Evolutionary conservation across 2,888 invertebrate species (phyloP), one percentile per base, ranked within the genome.

Genomic region (Drosophila kuntzei): DNA sequence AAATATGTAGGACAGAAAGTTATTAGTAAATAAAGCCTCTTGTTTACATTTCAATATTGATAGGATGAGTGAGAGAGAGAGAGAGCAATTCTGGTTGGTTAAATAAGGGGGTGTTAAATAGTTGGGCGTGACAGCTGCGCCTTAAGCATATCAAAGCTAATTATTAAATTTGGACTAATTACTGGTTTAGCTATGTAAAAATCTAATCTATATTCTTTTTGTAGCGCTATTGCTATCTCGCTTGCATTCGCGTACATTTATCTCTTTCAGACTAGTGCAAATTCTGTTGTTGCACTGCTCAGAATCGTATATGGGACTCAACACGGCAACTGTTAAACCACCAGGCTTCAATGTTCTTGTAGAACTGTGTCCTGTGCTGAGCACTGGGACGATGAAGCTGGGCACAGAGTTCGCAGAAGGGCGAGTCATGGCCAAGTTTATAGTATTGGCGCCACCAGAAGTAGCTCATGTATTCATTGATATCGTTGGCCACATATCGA

Each of bases 391-490:
- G 79, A 64, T 92, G 91, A 27, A 92, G 71, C 12, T 82, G 84
- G 12, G 82, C 83, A 49, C 92, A 92, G 14, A 92, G 80, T 12
- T 89, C 80, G 75, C 92, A 92, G 60, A 90, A 92, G 5, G 90
- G 89, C 1, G 88, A 82, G 6, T 25, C 51, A 3, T 22, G 16
- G 2, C 50, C 67, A 0, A 95, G 93, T 1, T 93, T 93, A 65
- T 94, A 94, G 61, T 90, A 77, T 12, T 93, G 93, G 75, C 94
- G 95, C 95, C 95, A 96, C 89, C 93, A 92, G 79, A 96, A 95
- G 84, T 95, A 95, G 74, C 94, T 93, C 75, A 94, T 93, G 91
- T 95, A 96, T 60, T 94, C 93, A 0, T 91, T 89, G 46, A 93
- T 93, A 89, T 95, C 92, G 1, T 75, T 70, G 27, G 80, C 76